These are phyloP conservation scores for Perizoma affinitatum DNA, from an alignment of 2,888 invertebrate species.

Conservation along the genomic window DNA sequence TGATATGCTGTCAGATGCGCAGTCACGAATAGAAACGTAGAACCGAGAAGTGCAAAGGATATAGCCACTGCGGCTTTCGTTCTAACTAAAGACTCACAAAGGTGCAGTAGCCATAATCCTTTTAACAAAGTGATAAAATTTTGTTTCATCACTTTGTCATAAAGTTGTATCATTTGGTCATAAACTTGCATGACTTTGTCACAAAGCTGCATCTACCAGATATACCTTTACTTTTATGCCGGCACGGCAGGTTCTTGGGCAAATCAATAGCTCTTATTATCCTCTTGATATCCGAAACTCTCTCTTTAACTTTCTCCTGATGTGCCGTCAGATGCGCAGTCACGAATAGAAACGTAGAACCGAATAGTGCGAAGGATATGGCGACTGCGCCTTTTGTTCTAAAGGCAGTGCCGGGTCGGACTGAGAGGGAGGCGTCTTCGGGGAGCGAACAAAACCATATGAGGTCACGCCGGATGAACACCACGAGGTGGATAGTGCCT, in stretches of 20 bases:
- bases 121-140: no score
- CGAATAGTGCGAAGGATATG: slow-evolving; percentile 95
- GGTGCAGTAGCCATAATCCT: no score
- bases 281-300: slow-evolving; percentile 93
- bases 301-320: slow-evolving; percentile 93
- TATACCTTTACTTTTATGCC: slow-evolving; percentile 89
- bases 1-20: slow-evolving; percentile 97
- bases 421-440: slow-evolving; percentile 94
- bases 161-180: not conserved
- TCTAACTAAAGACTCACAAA: slow-evolving; percentile 54
- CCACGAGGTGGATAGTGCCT: slow-evolving; percentile 93
- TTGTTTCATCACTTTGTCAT: not conserved
- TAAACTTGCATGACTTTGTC: not conserved
- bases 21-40: slow-evolving; percentile 97
- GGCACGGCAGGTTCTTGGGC: slow-evolving; percentile 91
- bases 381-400: slow-evolving; percentile 98
- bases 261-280: slow-evolving; percentile 92
- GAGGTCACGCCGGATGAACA: slow-evolving; percentile 95
- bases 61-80: slow-evolving; percentile 98
- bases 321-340: slow-evolving; percentile 98
- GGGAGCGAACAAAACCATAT: slow-evolving; percentile 98
- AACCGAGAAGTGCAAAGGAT: slow-evolving; percentile 96
- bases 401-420: slow-evolving; percentile 94
- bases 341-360: slow-evolving; percentile 97
- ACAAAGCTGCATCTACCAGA: no score